phyloP scores from a whole-genome alignment of 30 jellyfish, hydroid and myxozoan genomes.

The Cassiopea andromeda region DNA sequence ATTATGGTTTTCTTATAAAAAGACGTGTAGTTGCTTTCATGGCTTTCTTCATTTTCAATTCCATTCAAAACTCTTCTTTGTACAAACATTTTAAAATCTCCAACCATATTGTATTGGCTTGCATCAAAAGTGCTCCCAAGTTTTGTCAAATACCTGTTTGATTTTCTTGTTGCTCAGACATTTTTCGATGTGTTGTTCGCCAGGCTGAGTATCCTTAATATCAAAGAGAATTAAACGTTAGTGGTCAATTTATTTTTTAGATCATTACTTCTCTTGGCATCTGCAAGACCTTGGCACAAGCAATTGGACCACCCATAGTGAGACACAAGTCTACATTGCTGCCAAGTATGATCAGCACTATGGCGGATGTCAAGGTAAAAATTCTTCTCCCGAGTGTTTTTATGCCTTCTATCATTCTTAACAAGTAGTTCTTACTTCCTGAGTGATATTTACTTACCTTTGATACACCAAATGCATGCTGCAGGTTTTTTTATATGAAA shows the following conservation, averaged over 20 bases:
- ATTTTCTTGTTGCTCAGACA: no score
- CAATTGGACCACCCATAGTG: conserved; percentile 73
- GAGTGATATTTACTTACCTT: no score
- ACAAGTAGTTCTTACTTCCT: no score
- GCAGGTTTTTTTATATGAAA: no score
- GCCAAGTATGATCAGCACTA: conserved; percentile 85
- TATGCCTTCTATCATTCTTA: no score
- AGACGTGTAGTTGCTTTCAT: background rate
- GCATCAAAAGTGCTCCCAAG: no score
- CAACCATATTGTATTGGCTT: no score
- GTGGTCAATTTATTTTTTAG: conserved; percentile 7
- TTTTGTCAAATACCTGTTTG: no score
- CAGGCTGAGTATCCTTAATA: background rate
- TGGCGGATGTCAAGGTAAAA: conserved; percentile 82
- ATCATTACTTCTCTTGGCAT: conserved; percentile 78
- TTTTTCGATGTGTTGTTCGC: background rate
- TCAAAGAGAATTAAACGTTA: no score
- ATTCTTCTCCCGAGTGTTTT: background rate
- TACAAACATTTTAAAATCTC: background rate
- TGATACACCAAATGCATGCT: no score
- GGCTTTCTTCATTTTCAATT: background rate
- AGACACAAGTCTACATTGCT: conserved; percentile 65
- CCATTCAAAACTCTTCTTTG: background rate
- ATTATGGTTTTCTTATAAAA: background rate
- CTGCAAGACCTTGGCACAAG: conserved; percentile 83